Evolutionary conservation across 2,888 invertebrate species (phyloP).

Genomic region (Epinotia brunnichana): DNA sequence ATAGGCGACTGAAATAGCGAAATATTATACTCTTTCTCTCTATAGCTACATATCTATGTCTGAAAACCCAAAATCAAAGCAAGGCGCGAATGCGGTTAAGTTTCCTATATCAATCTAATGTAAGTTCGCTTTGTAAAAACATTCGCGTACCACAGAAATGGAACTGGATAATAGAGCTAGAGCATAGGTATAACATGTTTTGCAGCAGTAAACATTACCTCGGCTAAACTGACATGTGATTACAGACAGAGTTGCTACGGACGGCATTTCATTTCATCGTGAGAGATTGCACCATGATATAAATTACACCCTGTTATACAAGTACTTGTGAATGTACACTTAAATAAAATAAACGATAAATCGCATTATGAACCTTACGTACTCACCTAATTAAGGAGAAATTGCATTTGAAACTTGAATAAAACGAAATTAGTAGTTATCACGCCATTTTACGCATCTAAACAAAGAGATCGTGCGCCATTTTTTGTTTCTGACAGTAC

Average conservation of each 20-base stretch:
- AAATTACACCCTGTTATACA: background rate
- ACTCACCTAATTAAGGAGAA: conserved; percentile 23
- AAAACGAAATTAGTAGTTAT: conserved; percentile 10
- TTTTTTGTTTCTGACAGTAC: conserved; percentile 38
- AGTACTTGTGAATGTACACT: background rate
- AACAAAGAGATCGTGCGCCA: conserved; percentile 49
- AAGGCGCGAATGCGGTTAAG: background rate
- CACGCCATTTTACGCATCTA: conserved; percentile 54
- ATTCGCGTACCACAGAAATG: background rate
- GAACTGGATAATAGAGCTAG: background rate
- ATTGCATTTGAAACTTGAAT: conserved; percentile 1
- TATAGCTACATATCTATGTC: background rate
- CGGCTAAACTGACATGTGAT: conserved; percentile 2
- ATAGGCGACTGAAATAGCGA: no score
- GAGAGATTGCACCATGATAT: conserved; percentile 44
- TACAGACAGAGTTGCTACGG: conserved; percentile 8
- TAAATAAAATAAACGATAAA: background rate
- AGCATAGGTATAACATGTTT: background rate
- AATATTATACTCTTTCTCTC: no score
- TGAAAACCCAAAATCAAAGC: background rate
- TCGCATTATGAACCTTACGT: background rate
- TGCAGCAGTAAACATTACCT: conserved; percentile 5
- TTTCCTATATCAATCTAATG: background rate
- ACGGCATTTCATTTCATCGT: conserved; percentile 47
- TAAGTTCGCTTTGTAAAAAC: background rate